Conservation (phyloP, 2,888 invertebrate genomes). For the Plutella xylostella region DNA sequence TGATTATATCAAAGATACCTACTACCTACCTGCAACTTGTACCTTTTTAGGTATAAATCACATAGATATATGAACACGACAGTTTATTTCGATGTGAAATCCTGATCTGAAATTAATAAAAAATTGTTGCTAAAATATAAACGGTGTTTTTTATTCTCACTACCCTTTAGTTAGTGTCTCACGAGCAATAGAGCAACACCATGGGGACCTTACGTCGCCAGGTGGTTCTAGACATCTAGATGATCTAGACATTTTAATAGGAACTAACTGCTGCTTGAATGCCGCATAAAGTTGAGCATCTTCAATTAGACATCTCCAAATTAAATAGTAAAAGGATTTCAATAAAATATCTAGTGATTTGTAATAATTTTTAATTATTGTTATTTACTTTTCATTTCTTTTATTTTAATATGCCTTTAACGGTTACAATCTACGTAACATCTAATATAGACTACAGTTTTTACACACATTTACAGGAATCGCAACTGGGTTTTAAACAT, state of each 20-base stretch:
- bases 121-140: slow-evolving; percentile 66
- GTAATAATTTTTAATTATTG: slow-evolving; percentile 52
- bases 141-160: neutral
- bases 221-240: too few species aligned
- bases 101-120: slow-evolving; percentile 70
- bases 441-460: slow-evolving; percentile 62
- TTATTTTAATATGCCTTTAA: slow-evolving; percentile 40
- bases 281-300: too few species aligned
- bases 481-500: slow-evolving; percentile 45
- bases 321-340: slow-evolving; percentile 4
- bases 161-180: neutral
- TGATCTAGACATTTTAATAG: too few species aligned
- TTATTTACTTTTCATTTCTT: slow-evolving; percentile 41
- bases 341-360: slow-evolving; percentile 32
- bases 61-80: slow-evolving; percentile 43
- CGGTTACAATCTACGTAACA: slow-evolving; percentile 62
- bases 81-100: slow-evolving; percentile 68
- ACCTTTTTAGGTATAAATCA: slow-evolving; percentile 55
- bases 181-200: neutral
- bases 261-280: too few species aligned
- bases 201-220: too few species aligned
- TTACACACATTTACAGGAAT: slow-evolving; percentile 63
- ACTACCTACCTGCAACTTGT: slow-evolving; percentile 41
- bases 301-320: too few species aligned
- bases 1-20: slow-evolving; percentile 26